phyloP scores from a whole-genome alignment of 2,888 invertebrate genomes.

The Antitype chi region DNA sequence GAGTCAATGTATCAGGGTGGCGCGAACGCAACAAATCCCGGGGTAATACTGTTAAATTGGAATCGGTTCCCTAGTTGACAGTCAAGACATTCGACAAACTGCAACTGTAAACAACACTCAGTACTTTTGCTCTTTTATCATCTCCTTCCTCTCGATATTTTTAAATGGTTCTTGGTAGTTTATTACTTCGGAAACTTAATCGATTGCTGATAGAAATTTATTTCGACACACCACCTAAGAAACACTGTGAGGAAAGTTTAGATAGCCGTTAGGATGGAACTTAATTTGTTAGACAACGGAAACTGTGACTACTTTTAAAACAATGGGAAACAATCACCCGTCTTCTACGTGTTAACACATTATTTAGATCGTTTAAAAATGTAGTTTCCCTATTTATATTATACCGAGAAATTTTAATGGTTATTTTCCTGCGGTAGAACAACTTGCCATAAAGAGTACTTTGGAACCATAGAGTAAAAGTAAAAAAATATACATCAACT shows the following conservation, averaged over 20 bases:
- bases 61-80: slow-evolving; percentile 57
- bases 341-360: not conserved
- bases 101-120: slow-evolving; percentile 24
- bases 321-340: not conserved
- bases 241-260: slow-evolving; percentile 50
- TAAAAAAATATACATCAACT: no score
- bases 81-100: slow-evolving; percentile 53
- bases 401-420: no score
- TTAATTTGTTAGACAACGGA: slow-evolving; percentile 41
- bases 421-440: no score
- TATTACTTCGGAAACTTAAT: slow-evolving; percentile 41
- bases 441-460: no score
- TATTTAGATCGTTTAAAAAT: slow-evolving; percentile 2
- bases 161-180: slow-evolving; percentile 42
- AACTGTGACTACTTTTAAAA: slow-evolving; percentile 15
- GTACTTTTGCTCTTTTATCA: slow-evolving; percentile 33
- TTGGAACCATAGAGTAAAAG: no score
- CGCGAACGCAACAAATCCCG: slow-evolving; percentile 45
- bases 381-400: not conserved
- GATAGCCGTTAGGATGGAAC: slow-evolving; percentile 33
- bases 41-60: slow-evolving; percentile 59
- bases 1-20: slow-evolving; percentile 28
- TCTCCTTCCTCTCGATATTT: slow-evolving; percentile 30
- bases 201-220: slow-evolving; percentile 46
- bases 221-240: slow-evolving; percentile 27